Percentiles rank a stretch among this genome's conserved stretches.
phyloP scores from a whole-genome alignment of 2,888 invertebrate species.

The Meghimatium bilineatum region DNA sequence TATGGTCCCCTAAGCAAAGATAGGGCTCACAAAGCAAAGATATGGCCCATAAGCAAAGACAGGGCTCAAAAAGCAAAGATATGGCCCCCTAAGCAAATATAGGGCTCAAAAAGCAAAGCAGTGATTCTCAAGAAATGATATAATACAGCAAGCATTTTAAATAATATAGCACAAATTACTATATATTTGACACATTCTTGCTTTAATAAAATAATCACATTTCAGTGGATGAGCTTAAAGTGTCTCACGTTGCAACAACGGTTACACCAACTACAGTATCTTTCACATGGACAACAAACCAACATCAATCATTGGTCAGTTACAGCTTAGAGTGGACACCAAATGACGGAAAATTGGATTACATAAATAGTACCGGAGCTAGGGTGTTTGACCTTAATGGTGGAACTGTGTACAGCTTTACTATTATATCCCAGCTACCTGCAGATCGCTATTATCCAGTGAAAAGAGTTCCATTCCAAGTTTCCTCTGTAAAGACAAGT shows the following conservation, averaged over 20 bases:
- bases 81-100: too few species aligned
- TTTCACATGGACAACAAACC: neutral
- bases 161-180: too few species aligned
- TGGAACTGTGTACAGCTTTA: neutral
- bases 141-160: too few species aligned
- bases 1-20: too few species aligned
- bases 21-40: too few species aligned
- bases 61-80: too few species aligned
- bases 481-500: neutral
- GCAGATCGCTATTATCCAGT: conserved; percentile 9
- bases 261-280: neutral
- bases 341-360: neutral
- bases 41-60: too few species aligned
- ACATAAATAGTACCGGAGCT: neutral
- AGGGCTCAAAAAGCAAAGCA: too few species aligned
- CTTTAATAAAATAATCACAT: neutral
- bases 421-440: neutral
- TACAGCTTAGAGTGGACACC: neutral
- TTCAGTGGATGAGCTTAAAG: conserved; percentile 1
- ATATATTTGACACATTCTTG: too few species aligned
- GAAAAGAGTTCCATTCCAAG: neutral
- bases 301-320: too few species aligned
- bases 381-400: neutral
- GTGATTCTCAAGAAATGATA: too few species aligned
- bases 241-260: neutral